These are phyloP conservation scores for Heptranchias perlo DNA, from an alignment of 2,113 vertebrate genomes.

Conservation along the genomic window DNA sequence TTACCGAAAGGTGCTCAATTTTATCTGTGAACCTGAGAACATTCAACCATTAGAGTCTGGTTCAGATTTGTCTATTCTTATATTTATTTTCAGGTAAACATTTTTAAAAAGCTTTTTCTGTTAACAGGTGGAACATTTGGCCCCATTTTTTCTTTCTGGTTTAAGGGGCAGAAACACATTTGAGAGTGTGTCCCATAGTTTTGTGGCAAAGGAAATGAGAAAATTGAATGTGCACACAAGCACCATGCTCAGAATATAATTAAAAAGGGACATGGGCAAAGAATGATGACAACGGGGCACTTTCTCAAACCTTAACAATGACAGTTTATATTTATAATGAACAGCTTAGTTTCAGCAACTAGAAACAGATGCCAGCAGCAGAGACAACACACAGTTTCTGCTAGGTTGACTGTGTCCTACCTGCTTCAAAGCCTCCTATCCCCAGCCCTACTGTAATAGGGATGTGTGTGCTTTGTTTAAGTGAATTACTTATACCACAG, in stretches of 20 bases:
- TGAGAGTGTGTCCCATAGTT: background rate
- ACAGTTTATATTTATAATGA: background rate
- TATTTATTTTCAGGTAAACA: background rate
- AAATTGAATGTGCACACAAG: background rate
- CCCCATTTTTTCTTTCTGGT: background rate
- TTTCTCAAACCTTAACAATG: background rate
- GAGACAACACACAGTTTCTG: background rate
- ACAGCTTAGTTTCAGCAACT: background rate
- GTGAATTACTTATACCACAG: background rate
- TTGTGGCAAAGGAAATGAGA: background rate
- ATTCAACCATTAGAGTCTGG: background rate
- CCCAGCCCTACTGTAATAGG: too few species aligned
- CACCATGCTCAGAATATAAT: background rate
- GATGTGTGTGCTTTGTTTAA: background rate
- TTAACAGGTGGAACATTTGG: background rate
- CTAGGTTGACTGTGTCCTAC: background rate
- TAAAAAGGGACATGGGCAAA: background rate
- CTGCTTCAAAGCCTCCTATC: background rate
- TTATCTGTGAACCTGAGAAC: background rate
- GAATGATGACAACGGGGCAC: background rate
- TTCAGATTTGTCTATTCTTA: background rate
- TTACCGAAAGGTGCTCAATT: background rate
- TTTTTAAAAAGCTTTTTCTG: background rate
- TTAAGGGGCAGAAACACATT: background rate
- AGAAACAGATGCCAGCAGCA: background rate